Evolutionary conservation across 2,888 invertebrate species (phyloP), one percentile per base, ranked within the genome.

Genomic region (Platycheirus rosarum): DNA sequence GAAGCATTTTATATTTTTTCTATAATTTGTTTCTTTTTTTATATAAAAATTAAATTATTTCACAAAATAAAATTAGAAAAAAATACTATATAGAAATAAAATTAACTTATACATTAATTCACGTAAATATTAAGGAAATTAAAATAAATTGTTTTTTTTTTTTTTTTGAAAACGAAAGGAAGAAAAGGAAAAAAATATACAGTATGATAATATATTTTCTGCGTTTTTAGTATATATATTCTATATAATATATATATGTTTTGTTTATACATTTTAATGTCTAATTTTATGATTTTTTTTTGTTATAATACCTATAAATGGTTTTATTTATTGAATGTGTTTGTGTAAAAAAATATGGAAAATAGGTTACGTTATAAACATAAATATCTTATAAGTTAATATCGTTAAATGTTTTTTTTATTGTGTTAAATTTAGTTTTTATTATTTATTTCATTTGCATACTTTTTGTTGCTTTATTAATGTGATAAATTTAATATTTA

Each of bases 91-190:
- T 57, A 42, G 23, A 69, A 62, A 63, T 57, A 68, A 68, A 69
- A 55, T 66, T 77, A 82, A 82, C 82, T 82, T 82, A 82, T 53
- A 62, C 11, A 60, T 68, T 60, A 74, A 60, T 55, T 76, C 71
- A 42, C 48, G 46, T 82, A 44, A 76, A 63, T 40, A 66, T 82
- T 80, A 76, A 82, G 76, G 80, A 82, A 82, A 80, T 53, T 76
- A 66, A 80, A 66, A 76, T 71, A 76, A 74, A 14, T 65, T 35
- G 51, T 51, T 29, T 42, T 44, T 8, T 51, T 42, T 48, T 46
- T 48, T 35, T 62, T 37, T 53, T 57, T 70, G 29, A 46, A 42
- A 53, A n/a, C 53, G 32, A 53, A 62, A 42, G 44, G 51, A 66
- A 70, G 37, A 23, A 70, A 76, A 62, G 40, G 42, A 66, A 73